These are phyloP conservation scores for Daboia siamensis DNA, from an alignment of 2,113 vertebrate species.

Conservation along the genomic window DNA sequence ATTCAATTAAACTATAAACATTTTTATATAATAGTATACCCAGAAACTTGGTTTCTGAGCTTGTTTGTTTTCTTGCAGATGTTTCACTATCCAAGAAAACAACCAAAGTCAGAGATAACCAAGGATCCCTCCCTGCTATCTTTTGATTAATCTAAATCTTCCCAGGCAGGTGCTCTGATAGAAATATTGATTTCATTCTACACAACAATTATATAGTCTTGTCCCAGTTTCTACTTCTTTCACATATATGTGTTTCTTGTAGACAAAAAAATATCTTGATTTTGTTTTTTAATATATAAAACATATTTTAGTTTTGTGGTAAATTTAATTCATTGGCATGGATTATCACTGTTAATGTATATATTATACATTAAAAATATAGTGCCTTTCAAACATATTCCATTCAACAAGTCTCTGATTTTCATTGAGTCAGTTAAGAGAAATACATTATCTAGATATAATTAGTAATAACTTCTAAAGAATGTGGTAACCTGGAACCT, in stretches of 20 bases:
- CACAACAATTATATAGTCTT: not conserved
- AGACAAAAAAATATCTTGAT: not conserved
- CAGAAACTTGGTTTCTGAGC: not conserved
- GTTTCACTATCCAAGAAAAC: not conserved
- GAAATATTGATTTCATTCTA: not conserved
- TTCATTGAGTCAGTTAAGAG: not conserved
- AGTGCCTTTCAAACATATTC: not conserved
- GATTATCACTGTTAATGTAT: not conserved
- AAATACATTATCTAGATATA: fast-evolving
- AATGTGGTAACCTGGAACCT: no score
- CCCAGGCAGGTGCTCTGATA: not conserved
- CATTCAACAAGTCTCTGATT: not conserved
- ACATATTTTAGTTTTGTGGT: not conserved
- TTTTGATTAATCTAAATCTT: not conserved
- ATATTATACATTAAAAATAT: not conserved
- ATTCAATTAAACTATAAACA: not conserved
- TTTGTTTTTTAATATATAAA: not conserved
- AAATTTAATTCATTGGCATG: not conserved
- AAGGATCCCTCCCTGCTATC: not conserved
- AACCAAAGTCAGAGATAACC: not conserved
- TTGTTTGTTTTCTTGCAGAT: no score
- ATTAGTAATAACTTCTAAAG: not conserved
- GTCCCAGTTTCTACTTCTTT: not conserved
- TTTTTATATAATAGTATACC: not conserved
- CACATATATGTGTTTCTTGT: not conserved